phyloP scores from a whole-genome alignment of 92 coral and sea anemone genomes.

The Phenganax subtilis region DNA sequence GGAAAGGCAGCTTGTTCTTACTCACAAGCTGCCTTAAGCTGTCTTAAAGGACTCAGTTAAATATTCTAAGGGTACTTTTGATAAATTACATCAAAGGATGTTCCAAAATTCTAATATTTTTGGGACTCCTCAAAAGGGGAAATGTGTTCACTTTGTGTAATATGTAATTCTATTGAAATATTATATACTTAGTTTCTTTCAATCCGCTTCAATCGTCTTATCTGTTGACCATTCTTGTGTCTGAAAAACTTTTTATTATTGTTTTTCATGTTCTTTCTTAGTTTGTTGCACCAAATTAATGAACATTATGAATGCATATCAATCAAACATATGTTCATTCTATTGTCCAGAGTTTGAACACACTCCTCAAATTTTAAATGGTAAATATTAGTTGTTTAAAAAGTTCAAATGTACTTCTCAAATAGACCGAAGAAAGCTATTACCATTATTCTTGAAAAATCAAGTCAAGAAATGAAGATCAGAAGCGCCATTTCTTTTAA shows the following conservation, averaged over 20 bases:
- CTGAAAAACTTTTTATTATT: not conserved
- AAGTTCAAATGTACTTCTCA: not conserved
- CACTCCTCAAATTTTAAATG: not conserved
- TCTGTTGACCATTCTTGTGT: conserved; percentile 4
- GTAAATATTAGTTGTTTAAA: not conserved
- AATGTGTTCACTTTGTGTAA: not conserved
- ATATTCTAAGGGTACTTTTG: too few relatives aligned
- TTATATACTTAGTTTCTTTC: too few relatives aligned
- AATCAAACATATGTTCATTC: not conserved
- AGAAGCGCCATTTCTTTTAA: not conserved
- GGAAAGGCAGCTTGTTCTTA: too few relatives aligned
- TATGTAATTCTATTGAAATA: too few relatives aligned
- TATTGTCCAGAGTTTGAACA: not conserved
- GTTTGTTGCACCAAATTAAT: not conserved
- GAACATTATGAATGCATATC: not conserved
- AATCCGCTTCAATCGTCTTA: too few relatives aligned
- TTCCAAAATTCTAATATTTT: too few relatives aligned
- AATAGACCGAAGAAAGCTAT: not conserved
- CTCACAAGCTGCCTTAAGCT: too few relatives aligned
- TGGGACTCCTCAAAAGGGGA: too few relatives aligned
- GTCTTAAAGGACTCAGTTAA: too few relatives aligned
- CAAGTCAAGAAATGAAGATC: conserved; percentile 5
- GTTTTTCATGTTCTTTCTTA: not conserved
- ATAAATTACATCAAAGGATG: too few relatives aligned
- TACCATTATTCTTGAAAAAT: not conserved